phyloP scores from a whole-genome alignment of 2,113 vertebrate genomes.

The Equus quagga region DNA sequence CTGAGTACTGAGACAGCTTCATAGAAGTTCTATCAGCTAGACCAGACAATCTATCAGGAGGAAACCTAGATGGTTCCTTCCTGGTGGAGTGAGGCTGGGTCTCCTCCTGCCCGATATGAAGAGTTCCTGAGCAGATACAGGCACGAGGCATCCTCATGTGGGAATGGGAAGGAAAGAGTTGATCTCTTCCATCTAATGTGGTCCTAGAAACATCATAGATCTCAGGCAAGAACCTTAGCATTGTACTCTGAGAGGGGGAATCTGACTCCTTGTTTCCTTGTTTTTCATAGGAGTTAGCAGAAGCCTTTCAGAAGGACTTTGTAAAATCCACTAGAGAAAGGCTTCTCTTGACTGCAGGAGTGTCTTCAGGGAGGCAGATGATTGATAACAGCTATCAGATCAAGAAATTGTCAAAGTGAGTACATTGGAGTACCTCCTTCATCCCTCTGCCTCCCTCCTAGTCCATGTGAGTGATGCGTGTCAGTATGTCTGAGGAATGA shows the following conservation, averaged over 20 bases:
- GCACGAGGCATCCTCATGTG: neutral
- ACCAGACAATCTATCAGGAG: neutral
- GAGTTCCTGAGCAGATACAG: neutral
- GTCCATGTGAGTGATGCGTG: accelerated
- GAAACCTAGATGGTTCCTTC: neutral
- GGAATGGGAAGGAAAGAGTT: neutral
- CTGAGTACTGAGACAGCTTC: neutral
- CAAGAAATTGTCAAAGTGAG: conserved; percentile 88
- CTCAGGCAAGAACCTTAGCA: neutral
- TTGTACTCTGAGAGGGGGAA: neutral
- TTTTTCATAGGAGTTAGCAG: conserved; percentile 86
- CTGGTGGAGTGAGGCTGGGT: neutral
- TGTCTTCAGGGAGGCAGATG: conserved; percentile 89
- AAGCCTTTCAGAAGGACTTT: conserved; percentile 86
- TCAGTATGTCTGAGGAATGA: neutral
- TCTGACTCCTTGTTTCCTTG: neutral
- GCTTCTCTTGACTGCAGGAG: conserved; percentile 90
- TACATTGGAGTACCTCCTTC: neutral
- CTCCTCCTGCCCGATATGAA: neutral
- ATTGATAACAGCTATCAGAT: conserved; percentile 91
- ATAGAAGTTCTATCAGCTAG: neutral
- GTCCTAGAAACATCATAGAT: neutral
- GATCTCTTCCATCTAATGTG: neutral
- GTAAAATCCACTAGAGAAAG: conserved; percentile 79
- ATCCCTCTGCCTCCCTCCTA: neutral